These are phyloP conservation scores for Lasius fuliginosus DNA, from an alignment of 2,888 invertebrate species.

Conservation along the genomic window DNA sequence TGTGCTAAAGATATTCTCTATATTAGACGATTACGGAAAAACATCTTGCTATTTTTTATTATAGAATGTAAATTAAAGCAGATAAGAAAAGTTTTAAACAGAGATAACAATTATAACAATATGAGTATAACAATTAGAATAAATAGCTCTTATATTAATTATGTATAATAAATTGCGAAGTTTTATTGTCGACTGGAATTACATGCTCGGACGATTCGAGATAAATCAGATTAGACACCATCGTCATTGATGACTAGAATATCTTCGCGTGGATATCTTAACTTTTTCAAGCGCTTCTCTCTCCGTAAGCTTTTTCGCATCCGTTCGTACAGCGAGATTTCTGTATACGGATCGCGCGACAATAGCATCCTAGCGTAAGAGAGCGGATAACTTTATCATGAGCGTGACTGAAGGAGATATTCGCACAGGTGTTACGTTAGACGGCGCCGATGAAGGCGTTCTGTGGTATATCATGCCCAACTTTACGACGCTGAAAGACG, in stretches of 20 bases:
- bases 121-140: not conserved
- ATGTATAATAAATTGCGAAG: not conserved
- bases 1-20: too few relatives aligned
- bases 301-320: slow-evolving; percentile 10
- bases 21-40: too few relatives aligned
- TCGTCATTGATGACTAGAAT: not conserved
- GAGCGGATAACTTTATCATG: not conserved
- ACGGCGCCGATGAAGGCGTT: slow-evolving; percentile 91
- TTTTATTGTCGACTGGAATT: not conserved
- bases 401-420: slow-evolving; percentile 50
- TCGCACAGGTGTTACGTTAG: slow-evolving; percentile 89
- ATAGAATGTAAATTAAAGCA: not conserved
- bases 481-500: slow-evolving; percentile 89
- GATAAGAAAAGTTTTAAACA: not conserved
- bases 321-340: not conserved
- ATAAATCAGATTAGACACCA: not conserved
- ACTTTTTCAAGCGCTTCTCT: not conserved
- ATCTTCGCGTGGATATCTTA: not conserved
- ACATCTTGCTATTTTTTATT: not conserved
- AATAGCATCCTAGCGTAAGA: not conserved
- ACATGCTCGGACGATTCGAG: not conserved
- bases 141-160: not conserved
- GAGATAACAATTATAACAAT: not conserved
- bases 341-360: not conserved
- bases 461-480: slow-evolving; percentile 91